Conservation (phyloP, 2,113 vertebrate genomes). For the Phyllostomus discolor region DNA sequence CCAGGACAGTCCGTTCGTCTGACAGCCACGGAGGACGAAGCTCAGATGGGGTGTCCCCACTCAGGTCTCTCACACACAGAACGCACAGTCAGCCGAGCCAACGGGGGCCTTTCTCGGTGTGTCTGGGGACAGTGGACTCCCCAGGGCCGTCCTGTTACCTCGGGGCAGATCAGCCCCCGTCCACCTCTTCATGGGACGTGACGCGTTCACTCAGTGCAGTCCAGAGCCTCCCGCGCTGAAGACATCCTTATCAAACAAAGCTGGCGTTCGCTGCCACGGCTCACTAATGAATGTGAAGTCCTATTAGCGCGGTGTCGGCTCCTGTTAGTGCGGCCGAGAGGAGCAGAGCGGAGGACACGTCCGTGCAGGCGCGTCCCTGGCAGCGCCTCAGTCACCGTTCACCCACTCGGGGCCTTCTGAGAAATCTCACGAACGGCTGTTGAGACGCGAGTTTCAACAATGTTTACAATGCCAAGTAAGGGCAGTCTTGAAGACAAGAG, state of each 20-base stretch:
- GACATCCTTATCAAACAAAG: not conserved
- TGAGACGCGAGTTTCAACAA: not conserved
- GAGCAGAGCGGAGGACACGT: accelerated
- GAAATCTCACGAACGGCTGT: not conserved
- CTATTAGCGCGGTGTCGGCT: not conserved
- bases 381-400: not conserved
- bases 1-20: not conserved
- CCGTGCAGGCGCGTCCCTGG: not conserved
- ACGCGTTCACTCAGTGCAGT: not conserved
- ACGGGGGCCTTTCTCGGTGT: not conserved
- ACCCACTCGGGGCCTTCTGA: not conserved
- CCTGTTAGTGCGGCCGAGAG: accelerated
- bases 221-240: not conserved
- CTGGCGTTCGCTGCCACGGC: not conserved
- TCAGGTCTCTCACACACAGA: not conserved
- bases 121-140: not conserved
- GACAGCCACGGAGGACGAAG: not conserved
- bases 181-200: not conserved
- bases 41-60: not conserved
- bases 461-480: not conserved
- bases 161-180: not conserved
- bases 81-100: not conserved
- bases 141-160: not conserved
- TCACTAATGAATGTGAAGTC: not conserved
- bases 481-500: not conserved